These are phyloP conservation scores for Labrus mixtus DNA, from an alignment of 2,113 vertebrate species.

Conservation along the genomic window DNA sequence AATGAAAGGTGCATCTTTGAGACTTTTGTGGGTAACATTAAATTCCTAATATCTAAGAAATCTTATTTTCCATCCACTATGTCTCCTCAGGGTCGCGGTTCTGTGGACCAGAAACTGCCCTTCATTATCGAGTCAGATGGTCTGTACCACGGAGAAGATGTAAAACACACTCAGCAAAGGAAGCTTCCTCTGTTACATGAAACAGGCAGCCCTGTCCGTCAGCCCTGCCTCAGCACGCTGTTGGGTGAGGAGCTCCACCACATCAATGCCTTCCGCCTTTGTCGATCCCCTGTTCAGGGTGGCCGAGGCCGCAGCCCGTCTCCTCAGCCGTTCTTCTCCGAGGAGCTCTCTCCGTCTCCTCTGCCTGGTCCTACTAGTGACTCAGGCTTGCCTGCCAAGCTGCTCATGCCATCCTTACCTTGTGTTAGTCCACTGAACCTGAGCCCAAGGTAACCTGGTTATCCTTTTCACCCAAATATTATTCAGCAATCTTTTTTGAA, in stretches of 20 bases:
- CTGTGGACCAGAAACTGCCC: conserved; percentile 85
- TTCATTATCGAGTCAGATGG: conserved; percentile 86
- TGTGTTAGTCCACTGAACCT: conserved; percentile 87
- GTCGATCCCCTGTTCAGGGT: conserved; percentile 83
- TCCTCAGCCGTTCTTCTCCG: conserved; percentile 68
- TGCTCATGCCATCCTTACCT: conserved; percentile 89
- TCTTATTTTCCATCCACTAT: not conserved
- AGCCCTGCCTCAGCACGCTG: conserved; percentile 85
- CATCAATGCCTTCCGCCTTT: conserved; percentile 83
- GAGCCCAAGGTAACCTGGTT: conserved; percentile 88
- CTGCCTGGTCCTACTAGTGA: conserved; percentile 36
- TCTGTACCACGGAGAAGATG: conserved; percentile 72
- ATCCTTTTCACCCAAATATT: not conserved
- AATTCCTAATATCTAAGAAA: too few relatives aligned
- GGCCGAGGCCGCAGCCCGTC: conserved; percentile 82
- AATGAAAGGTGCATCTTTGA: too few relatives aligned
- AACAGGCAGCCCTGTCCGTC: conserved; percentile 81
- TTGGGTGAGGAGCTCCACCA: conserved; percentile 89
- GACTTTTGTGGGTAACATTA: too few relatives aligned
- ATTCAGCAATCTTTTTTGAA: not conserved
- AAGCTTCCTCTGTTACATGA: conserved; percentile 84
- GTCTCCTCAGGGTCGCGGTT: conserved; percentile 76
- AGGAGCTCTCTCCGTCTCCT: conserved; percentile 48
- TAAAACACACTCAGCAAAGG: conserved; percentile 70
- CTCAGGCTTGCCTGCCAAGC: conserved; percentile 78